Evolutionary conservation across 2,797 vertebrate species (phyloP), one percentile per base, ranked within the genome.

Genomic region (Thaleichthys pacificus): DNA sequence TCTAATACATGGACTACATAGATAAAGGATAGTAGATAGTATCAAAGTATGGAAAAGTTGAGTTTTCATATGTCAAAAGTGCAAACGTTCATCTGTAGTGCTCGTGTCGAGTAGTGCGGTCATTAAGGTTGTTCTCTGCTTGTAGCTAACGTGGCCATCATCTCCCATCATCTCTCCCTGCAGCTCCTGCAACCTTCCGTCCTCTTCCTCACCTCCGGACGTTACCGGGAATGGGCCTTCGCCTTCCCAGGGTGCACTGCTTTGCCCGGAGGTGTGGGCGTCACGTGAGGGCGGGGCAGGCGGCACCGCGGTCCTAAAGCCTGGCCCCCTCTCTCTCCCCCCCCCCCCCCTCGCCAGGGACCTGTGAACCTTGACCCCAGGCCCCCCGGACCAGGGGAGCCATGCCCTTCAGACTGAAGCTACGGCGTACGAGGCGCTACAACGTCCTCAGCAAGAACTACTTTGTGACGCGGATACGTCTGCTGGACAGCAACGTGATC

Each of bases 381-480:
- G 26, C 26, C 66, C 66, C 66, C 35, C 12, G 61, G 38, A 61
- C 51, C 72, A 78, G 75, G 51, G 65, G 77, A 90, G 88, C 88
- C 93, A 98, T 99, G 97, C 97, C 97, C 82, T 99, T 98, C 78
- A 92, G 96, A 77, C 91, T 98, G 85, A 98, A 96, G 79, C 91
- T 97, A 74, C 89, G 95, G 77, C 95, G 97, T 77, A 97, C 96
- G 0, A 90, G 96, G 82, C 96, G 97, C 86, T 99, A 99, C 91
- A 98, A 97, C 0, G 97, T 99, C 81, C 84, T 98, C 80, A 99
- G 96, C 93, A 99, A 99, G 93, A 99, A 99, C 89, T 97, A 95
- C 86, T 99, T 99, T 61, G 96, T 99, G 87, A 98, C 95, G 0
- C 91, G 95, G 71, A 98, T 99, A 78, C 94, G 94, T 73, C 93